These are phyloP conservation scores for Rhyacophila brunnea DNA, from an alignment of 1,140 invertebrate species.

Conservation along the genomic window DNA sequence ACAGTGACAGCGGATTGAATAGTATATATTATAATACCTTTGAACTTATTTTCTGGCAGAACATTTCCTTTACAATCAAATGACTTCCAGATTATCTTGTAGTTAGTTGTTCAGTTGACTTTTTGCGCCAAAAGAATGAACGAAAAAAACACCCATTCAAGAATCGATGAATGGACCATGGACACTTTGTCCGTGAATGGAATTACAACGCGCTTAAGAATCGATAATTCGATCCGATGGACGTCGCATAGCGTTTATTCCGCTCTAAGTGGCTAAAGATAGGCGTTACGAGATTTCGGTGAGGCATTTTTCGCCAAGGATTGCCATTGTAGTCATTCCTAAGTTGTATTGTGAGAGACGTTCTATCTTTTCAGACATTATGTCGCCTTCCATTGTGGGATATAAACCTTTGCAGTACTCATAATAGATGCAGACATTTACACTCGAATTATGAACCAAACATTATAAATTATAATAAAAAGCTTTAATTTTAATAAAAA, in stretches of 20 bases:
- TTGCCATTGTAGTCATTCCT: too few relatives aligned
- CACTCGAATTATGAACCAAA: too few relatives aligned
- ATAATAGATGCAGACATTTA: too few relatives aligned
- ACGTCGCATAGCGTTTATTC: slow-evolving; percentile 26
- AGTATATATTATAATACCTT: too few relatives aligned
- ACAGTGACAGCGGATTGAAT: too few relatives aligned
- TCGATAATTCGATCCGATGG: slow-evolving; percentile 30
- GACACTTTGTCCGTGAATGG: slow-evolving; percentile 13
- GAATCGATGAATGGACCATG: slow-evolving; percentile 7
- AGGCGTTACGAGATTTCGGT: slow-evolving; percentile 3
- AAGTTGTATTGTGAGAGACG: background rate
- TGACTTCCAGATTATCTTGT: too few relatives aligned
- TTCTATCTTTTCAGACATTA: slow-evolving; percentile 9
- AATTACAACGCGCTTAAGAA: slow-evolving; percentile 14
- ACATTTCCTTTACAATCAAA: too few relatives aligned
- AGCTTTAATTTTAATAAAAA: too few relatives aligned
- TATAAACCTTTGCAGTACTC: background rate
- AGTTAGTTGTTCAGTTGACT: background rate
- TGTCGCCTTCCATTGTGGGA: slow-evolving; percentile 10
- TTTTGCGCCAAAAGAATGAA: slow-evolving; percentile 8
- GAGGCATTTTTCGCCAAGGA: too few relatives aligned
- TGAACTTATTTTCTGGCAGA: too few relatives aligned
- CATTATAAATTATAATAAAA: too few relatives aligned
- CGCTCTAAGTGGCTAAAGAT: slow-evolving; percentile 9
- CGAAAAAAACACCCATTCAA: slow-evolving; percentile 6